phyloP scores from a whole-genome alignment of 2,797 vertebrate genomes.

The Hippopotamyrus pictus region DNA sequence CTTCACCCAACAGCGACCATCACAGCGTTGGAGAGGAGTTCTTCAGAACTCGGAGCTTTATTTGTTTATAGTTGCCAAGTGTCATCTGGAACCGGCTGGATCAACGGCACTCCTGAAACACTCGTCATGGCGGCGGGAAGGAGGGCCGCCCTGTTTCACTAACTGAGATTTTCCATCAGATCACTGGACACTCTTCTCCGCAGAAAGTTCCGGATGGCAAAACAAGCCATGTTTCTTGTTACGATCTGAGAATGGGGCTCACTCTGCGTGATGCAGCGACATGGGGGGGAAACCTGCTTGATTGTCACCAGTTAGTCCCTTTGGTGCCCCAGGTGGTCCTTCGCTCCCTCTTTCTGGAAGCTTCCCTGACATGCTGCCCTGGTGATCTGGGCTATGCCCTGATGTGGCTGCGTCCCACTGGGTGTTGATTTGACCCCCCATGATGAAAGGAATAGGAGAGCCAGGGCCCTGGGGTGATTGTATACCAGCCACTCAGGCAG shows the following conservation, averaged over 20 bases:
- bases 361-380: neutral
- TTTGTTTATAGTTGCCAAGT: neutral
- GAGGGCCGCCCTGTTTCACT: neutral
- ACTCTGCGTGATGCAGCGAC: neutral
- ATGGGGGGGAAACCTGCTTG: neutral
- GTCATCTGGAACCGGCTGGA: neutral
- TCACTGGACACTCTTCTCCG: neutral
- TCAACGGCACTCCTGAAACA: neutral
- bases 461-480: neutral
- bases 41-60: neutral
- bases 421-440: neutral
- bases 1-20: neutral
- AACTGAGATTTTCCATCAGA: neutral
- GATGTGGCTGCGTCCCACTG: neutral
- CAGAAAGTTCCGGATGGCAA: neutral
- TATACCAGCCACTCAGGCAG: constrained; percentile 18
- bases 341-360: neutral
- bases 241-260: neutral
- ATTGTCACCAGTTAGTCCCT: neutral
- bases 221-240: neutral
- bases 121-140: neutral
- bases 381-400: neutral
- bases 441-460: neutral
- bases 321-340: neutral
- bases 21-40: neutral